Percentiles rank a stretch among this genome's conserved stretches.
Conservation (phyloP, 2,797 vertebrate genomes). For the Sebastes aleutianus region DNA sequence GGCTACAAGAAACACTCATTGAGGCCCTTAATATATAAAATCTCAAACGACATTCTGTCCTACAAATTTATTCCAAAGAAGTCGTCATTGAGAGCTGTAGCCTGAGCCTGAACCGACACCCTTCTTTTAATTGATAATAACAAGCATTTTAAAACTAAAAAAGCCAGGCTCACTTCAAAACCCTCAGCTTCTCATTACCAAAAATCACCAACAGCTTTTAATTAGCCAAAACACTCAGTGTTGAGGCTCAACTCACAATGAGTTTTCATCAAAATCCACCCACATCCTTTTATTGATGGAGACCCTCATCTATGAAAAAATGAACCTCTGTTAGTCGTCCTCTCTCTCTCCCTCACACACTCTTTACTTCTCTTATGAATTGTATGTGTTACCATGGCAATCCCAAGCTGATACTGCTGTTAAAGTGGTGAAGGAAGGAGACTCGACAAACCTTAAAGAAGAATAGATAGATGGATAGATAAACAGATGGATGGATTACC, state of each 20-base stretch:
- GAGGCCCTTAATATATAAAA: neutral
- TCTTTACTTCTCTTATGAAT: conserved; percentile 31
- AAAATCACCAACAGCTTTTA: conserved; percentile 44
- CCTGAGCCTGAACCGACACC: neutral
- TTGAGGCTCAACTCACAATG: conserved; percentile 11
- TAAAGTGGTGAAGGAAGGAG: conserved; percentile 23
- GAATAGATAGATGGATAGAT: neutral
- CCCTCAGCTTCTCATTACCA: conserved; percentile 34
- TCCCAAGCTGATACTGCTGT: conserved; percentile 48
- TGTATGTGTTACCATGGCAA: conserved; percentile 72
- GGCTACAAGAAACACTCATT: neutral
- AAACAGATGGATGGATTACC: neutral
- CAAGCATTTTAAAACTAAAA: neutral
- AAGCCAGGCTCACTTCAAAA: conserved; percentile 4
- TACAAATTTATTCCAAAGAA: neutral
- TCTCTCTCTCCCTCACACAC: conserved; percentile 4
- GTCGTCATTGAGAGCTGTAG: neutral
- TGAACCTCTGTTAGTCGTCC: conserved; percentile 11
- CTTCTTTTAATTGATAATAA: neutral
- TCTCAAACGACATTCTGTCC: neutral
- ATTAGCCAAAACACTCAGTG: conserved; percentile 41
- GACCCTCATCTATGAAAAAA: conserved; percentile 58
- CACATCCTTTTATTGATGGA: conserved; percentile 42
- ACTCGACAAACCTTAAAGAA: conserved; percentile 13
- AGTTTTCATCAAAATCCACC: conserved; percentile 46